These are phyloP conservation scores for Haplochromis burtoni DNA, from an alignment of 2,113 vertebrate genomes.

Conservation along the genomic window DNA sequence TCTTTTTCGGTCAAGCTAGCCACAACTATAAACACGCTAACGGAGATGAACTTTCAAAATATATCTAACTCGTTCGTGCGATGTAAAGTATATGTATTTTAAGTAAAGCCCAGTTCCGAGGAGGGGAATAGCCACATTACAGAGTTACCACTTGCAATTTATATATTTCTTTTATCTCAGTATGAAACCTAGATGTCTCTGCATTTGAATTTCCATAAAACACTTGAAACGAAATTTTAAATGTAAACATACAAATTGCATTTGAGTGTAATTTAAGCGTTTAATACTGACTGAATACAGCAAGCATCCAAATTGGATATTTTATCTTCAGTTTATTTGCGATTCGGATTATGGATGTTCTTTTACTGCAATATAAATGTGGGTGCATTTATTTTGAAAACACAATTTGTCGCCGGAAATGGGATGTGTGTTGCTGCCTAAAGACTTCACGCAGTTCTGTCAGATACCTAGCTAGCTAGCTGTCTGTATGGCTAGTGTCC, in stretches of 20 bases:
- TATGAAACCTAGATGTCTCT: background rate
- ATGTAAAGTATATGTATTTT: background rate
- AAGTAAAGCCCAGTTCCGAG: background rate
- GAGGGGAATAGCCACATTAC: background rate
- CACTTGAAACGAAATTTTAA: background rate
- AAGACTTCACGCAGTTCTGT: background rate
- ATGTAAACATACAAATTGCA: background rate
- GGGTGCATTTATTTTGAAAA: conserved; percentile 31
- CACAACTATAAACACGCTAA: background rate
- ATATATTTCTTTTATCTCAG: background rate
- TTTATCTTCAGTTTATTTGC: background rate
- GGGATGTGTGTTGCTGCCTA: accelerated
- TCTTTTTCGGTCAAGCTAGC: background rate
- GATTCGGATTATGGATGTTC: background rate
- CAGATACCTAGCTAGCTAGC: background rate
- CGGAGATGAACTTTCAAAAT: background rate
- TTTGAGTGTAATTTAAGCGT: background rate
- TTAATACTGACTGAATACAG: background rate
- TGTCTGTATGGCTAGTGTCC: background rate
- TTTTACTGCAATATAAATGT: background rate
- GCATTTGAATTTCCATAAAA: background rate
- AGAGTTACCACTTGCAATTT: background rate
- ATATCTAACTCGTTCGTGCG: background rate
- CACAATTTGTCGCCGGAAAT: background rate
- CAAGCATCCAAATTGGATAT: background rate